A percentile compares a stretch with the other conserved stretches of the same genome.
phyloP scores from a whole-genome alignment of 30 jellyfish, hydroid and myxozoan genomes.

The Hydractinia symbiolongicarpus region DNA sequence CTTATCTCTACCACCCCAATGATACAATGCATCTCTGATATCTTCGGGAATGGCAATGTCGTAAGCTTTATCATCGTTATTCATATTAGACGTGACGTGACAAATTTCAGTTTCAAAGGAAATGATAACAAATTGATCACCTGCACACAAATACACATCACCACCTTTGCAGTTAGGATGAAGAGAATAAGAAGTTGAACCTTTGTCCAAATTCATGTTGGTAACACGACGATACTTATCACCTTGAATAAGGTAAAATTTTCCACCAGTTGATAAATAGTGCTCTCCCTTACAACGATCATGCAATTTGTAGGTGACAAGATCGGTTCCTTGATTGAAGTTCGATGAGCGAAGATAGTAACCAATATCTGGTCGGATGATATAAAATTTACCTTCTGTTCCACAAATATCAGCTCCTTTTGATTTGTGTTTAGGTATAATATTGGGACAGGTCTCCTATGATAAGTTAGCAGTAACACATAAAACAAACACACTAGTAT shows the following conservation, averaged over 20 bases:
- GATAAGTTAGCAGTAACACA: neutral
- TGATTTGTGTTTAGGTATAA: neutral
- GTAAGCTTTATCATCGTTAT: neutral
- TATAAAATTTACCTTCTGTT: neutral
- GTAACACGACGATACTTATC: constrained; percentile 18
- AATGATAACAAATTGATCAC: neutral
- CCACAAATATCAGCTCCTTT: constrained; percentile 3
- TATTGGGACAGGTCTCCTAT: neutral
- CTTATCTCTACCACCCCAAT: neutral
- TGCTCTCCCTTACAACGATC: neutral
- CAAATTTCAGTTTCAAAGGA: neutral
- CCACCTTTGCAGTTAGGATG: constrained; percentile 10
- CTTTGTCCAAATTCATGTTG: constrained; percentile 1
- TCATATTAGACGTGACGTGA: constrained; percentile 12
- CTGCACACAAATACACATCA: constrained; percentile 6
- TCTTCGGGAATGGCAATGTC: constrained; percentile 3
- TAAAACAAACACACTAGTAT: too few species aligned
- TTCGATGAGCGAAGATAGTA: neutral
- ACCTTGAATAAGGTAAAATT: constrained; percentile 8
- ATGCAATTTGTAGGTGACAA: neutral
- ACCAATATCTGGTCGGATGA: constrained; percentile 11
- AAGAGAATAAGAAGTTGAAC: constrained; percentile 4
- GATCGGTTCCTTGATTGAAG: constrained; percentile 1
- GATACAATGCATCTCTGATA: neutral
- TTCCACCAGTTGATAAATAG: neutral